A percentile compares a stretch with the other conserved stretches of the same genome.
phyloP scores from a whole-genome alignment of 2,113 vertebrate species.

The Tragelaphus strepsiceros region DNA sequence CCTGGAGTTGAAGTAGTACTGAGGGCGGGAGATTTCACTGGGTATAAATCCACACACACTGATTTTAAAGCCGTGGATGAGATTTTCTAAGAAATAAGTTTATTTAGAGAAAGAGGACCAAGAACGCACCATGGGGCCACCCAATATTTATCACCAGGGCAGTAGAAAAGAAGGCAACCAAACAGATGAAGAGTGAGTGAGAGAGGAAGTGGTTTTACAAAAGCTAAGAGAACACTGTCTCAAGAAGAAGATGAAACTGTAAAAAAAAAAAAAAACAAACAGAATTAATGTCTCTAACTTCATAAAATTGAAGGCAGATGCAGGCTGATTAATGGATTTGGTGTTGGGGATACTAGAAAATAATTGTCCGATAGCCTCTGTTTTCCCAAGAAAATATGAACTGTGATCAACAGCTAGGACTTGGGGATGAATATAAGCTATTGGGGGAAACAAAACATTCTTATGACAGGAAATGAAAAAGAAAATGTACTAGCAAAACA shows the following conservation, averaged over 20 bases:
- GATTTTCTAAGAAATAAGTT: background rate
- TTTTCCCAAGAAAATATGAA: background rate
- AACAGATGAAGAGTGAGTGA: background rate
- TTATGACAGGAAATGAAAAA: background rate
- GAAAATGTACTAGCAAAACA: background rate
- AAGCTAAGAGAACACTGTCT: background rate
- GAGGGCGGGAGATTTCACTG: background rate
- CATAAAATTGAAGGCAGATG: background rate
- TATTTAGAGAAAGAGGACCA: background rate
- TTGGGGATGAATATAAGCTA: background rate
- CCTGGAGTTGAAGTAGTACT: background rate
- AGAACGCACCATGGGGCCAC: accelerated
- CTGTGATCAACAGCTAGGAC: background rate
- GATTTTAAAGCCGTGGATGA: background rate
- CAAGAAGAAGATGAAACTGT: background rate
- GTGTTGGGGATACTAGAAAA: background rate
- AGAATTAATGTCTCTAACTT: background rate
- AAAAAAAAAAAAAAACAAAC: background rate
- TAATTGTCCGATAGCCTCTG: background rate
- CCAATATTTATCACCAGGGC: background rate
- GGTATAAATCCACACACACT: background rate
- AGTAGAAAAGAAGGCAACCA: background rate
- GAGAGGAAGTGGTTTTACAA: background rate
- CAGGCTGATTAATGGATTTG: background rate
- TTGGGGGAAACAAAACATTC: background rate